Base-by-base conservation (phyloP, 2,113 vertebrate species). In the Scytalopus superciliaris region DNA sequence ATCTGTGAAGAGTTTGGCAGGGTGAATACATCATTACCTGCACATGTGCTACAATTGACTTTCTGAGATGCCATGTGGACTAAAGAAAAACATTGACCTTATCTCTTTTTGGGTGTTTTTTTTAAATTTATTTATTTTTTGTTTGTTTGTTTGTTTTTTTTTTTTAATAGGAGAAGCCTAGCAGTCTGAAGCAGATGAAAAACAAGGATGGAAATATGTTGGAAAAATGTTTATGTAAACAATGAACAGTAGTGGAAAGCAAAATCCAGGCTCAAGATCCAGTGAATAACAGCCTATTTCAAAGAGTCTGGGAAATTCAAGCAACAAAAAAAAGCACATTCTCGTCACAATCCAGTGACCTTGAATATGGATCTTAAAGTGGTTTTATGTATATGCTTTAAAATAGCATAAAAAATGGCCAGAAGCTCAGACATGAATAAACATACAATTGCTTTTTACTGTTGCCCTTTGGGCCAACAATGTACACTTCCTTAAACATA, bases 1-100 rank as follows among this genome's bases (percentile, higher is more conserved):
- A 97, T 97, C 96, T 96, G 49, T 93, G 79, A 97, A 97, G 89
- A 72, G 30, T 96, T 95, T 97, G 90, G 84, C 90, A 94, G 79
- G 83, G 19, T 84, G 77, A 97, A 97, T 97, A 94, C 93, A 98
- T 97, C 93, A 93, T 97, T 97, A 97, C 95, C 95, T 97, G 94
- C 23, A 76, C 83, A 94, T 97, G 74, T 37, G 66, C 95, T 95
- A 77, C 91, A 94, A 60, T 97, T 97, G 49, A 80, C 97, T 96
- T 97, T 96, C 79, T 92, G 78, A 95, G 75, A 74, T 92, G 80
- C 50, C 80, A 5, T 70, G 90, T 12, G 7, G 72, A 69, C 44
- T 67, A 78, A 96, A 94, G 62, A 93, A 97, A 97, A 97, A 45
- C 72, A 84, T 59, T n/a, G 44, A 93, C 80, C 96, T 97, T 96